These are phyloP conservation scores for Ganaspis sp. DNA, from an alignment of 1,140 invertebrate species.

Conservation along the genomic window DNA sequence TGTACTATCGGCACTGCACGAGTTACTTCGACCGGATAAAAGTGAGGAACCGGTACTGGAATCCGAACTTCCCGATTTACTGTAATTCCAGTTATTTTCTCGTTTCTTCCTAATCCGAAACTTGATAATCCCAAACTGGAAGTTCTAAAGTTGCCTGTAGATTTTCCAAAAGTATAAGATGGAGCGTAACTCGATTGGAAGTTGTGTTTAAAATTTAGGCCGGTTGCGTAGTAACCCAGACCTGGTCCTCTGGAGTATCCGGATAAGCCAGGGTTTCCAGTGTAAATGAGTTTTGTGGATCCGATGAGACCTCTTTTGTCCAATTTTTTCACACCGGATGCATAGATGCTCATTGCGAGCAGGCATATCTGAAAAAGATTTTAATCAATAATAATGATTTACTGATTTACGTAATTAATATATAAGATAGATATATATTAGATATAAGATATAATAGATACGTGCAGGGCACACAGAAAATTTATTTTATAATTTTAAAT, in stretches of 20 bases:
- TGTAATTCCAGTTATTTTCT: slow-evolving; percentile 42
- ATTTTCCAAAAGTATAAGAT: slow-evolving; percentile 40
- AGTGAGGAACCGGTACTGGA: slow-evolving; percentile 57
- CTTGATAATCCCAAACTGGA: neutral
- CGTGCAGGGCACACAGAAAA: too few species aligned
- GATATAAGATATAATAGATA: too few species aligned
- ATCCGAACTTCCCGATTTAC: slow-evolving; percentile 56
- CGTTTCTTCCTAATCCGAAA: neutral
- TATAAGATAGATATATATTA: too few species aligned
- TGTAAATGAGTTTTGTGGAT: slow-evolving; percentile 24
- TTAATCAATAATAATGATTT: too few species aligned
- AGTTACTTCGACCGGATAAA: slow-evolving; percentile 57
- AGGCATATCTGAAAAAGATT: slow-evolving; percentile 46
- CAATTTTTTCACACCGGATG: slow-evolving; percentile 36
- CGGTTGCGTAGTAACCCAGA: slow-evolving; percentile 23
- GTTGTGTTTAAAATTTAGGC: slow-evolving; percentile 36
- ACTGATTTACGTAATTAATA: too few species aligned
- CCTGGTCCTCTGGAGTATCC: slow-evolving; percentile 37
- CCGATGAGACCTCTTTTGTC: slow-evolving; percentile 50
- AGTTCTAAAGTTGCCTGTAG: neutral
- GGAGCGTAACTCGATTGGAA: slow-evolving; percentile 41
- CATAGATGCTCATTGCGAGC: slow-evolving; percentile 20
- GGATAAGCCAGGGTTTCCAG: slow-evolving; percentile 36
- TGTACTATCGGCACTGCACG: slow-evolving; percentile 55
- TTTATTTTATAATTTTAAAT: too few species aligned